Base-by-base conservation (phyloP, 2,113 vertebrate species). In the Cairina moschata region DNA sequence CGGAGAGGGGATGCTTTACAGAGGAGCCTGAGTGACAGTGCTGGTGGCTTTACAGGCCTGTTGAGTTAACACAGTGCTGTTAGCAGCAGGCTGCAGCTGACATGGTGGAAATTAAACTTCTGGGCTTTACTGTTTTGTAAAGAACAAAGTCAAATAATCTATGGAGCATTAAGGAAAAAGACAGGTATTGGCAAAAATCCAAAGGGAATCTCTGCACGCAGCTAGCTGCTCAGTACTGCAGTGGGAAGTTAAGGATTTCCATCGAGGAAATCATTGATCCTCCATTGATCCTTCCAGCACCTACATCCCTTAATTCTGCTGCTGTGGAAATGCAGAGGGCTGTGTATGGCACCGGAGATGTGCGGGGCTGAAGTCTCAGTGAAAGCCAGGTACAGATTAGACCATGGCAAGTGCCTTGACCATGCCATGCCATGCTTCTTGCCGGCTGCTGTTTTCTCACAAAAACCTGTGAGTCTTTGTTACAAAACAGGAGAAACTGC, bases 391-490 rank as follows among this genome's bases (percentile, higher is more conserved):
- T 3, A 15, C 48, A 5, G 4, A 6, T 23, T 50, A 17, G 58
- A 40, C 66, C 1, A 0, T 15, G 72, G 63, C 68, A 62, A 31
- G 32, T 0, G 0, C 34, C 40, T 26, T 44, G 38, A 0, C 52
- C 36, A 54, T 5, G 1, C 4, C 1, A 17, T 56, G 83, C 5
- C 31, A 3, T 62, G 3, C 2, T 44, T 15, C n/a, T 29, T 38
- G 3, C 81, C 15, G 31, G 34, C 20, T 50, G 72, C 54, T 34
- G 0, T 17, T 79, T 34, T 25, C n/a, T 89, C 4, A 0, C 20
- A 4, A 31, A 59, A 38, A 36, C 29, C 11, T 18, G 15, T 18
- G 38, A 25, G 67, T 23, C 32, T 25, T 72, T 25, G 0, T 7
- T 59, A 56, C 40, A 55, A 11, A 58, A 3, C 29, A 36, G 32